These are phyloP conservation scores for Iphiclides podalirius DNA, from an alignment of 2,888 invertebrate species.

Conservation along the genomic window DNA sequence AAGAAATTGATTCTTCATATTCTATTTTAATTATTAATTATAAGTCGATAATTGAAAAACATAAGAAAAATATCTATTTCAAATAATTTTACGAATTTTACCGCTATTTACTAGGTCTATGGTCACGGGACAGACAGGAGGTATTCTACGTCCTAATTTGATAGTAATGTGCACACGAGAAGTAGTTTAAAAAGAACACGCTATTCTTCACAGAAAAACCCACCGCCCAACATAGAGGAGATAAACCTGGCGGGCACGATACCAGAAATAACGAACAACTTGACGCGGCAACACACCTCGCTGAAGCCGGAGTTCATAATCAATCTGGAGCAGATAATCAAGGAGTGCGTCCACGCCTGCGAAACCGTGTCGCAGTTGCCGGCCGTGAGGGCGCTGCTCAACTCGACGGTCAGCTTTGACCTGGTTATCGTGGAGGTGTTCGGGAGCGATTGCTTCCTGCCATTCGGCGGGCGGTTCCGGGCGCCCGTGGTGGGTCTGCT, in stretches of 20 bases:
- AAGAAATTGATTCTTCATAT: too few relatives aligned
- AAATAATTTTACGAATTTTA: too few relatives aligned
- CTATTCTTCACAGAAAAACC: slow-evolving; percentile 59
- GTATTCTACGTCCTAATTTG: too few relatives aligned
- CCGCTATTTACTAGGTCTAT: too few relatives aligned
- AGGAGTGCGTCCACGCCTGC: slow-evolving; percentile 69
- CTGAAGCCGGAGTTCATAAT: slow-evolving; percentile 59
- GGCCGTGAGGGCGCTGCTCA: slow-evolving; percentile 55
- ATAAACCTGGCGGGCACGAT: slow-evolving; percentile 72
- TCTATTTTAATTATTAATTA: too few relatives aligned
- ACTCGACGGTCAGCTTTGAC: slow-evolving; percentile 58
- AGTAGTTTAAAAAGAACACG: not conserved
- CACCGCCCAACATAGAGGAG: slow-evolving; percentile 61
- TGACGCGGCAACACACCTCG: slow-evolving; percentile 53
- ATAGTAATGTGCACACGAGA: too few relatives aligned
- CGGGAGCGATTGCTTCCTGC: slow-evolving; percentile 79
- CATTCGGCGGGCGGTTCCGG: slow-evolving; percentile 73
- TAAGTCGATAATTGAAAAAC: too few relatives aligned
- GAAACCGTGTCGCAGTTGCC: slow-evolving; percentile 62
- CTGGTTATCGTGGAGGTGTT: slow-evolving; percentile 75
- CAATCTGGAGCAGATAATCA: slow-evolving; percentile 69
- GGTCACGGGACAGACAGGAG: too few relatives aligned
- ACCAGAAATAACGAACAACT: slow-evolving; percentile 67
- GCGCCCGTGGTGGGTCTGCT: slow-evolving; percentile 77
- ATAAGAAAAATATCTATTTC: too few relatives aligned